These are phyloP conservation scores for Perdita meconis DNA, from an alignment of 2,888 invertebrate genomes.

Conservation along the genomic window DNA sequence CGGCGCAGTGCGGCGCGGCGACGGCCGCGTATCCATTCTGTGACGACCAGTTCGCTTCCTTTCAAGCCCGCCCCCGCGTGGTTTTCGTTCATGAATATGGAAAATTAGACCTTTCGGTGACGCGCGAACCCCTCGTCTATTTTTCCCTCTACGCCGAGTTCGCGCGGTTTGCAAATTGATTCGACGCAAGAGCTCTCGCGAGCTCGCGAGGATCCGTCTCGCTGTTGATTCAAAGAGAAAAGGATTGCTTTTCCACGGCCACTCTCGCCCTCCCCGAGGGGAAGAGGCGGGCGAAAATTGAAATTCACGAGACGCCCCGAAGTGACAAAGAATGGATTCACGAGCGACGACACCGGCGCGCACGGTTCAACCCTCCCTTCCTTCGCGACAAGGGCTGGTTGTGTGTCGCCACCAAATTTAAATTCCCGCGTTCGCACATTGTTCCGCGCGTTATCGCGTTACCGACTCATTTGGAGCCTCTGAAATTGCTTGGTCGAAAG, in stretches of 20 bases:
- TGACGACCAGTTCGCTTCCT: conserved; percentile 8
- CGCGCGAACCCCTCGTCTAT: conserved; percentile 35
- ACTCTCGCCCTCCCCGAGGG: conserved; percentile 7
- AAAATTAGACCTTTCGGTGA: conserved; percentile 69
- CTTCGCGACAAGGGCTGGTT: not conserved
- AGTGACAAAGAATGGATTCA: conserved; percentile 17
- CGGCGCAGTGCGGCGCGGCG: too few relatives aligned
- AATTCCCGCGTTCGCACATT: not conserved
- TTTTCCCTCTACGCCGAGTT: not conserved
- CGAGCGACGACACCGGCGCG: conserved; percentile 1
- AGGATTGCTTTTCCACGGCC: conserved; percentile 42
- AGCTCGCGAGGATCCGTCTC: conserved; percentile 1
- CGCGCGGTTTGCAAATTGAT: conserved; percentile 66
- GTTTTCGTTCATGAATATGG: conserved; percentile 75
- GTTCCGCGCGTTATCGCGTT: conserved; percentile 7
- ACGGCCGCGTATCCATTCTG: not conserved
- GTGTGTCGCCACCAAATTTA: not conserved
- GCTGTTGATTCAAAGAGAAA: conserved; percentile 58
- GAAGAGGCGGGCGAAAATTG: conserved; percentile 65
- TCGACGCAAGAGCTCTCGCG: conserved; percentile 60
- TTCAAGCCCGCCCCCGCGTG: not conserved
- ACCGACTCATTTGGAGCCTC: not conserved
- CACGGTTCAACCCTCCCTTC: not conserved
- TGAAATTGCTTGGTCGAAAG: not conserved
- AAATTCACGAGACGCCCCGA: conserved; percentile 41